Conservation (phyloP, 2,797 vertebrate species). For the Sebastes wilsoni region DNA sequence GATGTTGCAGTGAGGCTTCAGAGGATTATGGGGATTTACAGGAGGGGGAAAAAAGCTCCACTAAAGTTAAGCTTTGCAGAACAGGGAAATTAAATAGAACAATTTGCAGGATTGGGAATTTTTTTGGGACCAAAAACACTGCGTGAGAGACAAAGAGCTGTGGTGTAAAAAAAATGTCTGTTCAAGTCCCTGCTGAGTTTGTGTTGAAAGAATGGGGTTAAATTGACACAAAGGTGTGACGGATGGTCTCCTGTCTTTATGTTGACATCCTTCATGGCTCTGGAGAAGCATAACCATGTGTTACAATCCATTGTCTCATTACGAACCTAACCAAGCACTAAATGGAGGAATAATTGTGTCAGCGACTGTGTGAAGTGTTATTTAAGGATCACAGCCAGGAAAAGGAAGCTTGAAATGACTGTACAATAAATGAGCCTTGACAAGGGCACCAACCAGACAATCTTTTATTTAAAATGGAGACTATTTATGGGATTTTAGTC, state of each 20-base stretch:
- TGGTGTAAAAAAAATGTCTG: neutral
- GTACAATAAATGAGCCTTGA: neutral
- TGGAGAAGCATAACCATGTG: conserved; percentile 23
- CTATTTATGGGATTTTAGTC: neutral
- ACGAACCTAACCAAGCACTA: conserved; percentile 43
- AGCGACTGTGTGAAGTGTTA: conserved; percentile 36
- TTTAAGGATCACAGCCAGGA: conserved; percentile 32
- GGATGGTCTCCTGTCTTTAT: conserved; percentile 28
- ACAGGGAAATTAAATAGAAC: conserved; percentile 76
- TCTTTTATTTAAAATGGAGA: conserved; percentile 1
- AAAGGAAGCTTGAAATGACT: neutral
- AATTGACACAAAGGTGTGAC: conserved; percentile 27
- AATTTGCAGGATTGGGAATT: conserved; percentile 71
- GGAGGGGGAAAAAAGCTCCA: conserved; percentile 53
- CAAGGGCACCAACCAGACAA: neutral
- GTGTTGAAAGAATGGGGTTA: neutral
- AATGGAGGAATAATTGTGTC: conserved; percentile 56
- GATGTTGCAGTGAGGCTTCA: conserved; percentile 49
- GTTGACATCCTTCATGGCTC: conserved; percentile 23
- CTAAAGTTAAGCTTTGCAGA: conserved; percentile 74
- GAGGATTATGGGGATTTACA: conserved; percentile 79
- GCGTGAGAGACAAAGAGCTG: neutral
- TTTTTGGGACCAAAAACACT: conserved; percentile 39
- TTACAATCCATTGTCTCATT: conserved; percentile 35
- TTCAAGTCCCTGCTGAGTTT: neutral